Conservation (phyloP, 2,113 vertebrate species). For the Nerophis ophidion region DNA sequence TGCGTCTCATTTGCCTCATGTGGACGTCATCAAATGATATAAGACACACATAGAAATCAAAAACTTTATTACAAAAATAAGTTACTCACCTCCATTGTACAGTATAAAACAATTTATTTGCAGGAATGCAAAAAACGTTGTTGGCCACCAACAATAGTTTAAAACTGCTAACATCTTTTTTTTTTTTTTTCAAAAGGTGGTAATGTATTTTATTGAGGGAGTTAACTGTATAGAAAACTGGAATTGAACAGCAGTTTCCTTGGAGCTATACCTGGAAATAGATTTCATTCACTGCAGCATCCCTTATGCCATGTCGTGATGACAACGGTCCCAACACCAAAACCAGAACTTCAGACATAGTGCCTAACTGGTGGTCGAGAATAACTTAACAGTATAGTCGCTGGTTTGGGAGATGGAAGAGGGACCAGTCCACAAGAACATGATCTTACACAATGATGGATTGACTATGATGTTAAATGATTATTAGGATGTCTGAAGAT, state of each 20-base stretch:
- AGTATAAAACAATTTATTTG: slow-evolving; percentile 99
- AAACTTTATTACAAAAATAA: slow-evolving; percentile 99
- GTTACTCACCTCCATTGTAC: slow-evolving; percentile 99
- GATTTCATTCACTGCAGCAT: slow-evolving; percentile 76
- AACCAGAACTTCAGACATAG: slow-evolving; percentile 42
- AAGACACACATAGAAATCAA: slow-evolving; percentile 85
- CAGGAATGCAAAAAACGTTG: slow-evolving; percentile 99
- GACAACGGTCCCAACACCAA: slow-evolving; percentile 44
- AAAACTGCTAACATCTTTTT: slow-evolving; percentile 94
- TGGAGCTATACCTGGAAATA: slow-evolving; percentile 74
- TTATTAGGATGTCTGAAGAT: slow-evolving; percentile 43
- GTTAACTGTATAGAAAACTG: slow-evolving; percentile 79
- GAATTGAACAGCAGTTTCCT: slow-evolving; percentile 74
- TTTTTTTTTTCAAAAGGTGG: slow-evolving; percentile 78
- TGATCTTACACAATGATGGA: slow-evolving; percentile 47
- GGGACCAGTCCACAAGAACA: slow-evolving; percentile 50
- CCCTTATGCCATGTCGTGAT: slow-evolving; percentile 66
- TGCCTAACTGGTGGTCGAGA: slow-evolving; percentile 38
- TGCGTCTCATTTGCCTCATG: not conserved
- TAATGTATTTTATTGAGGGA: slow-evolving; percentile 79
- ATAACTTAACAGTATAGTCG: slow-evolving; percentile 26
- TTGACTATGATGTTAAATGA: slow-evolving; percentile 46
- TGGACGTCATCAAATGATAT: slow-evolving; percentile 54
- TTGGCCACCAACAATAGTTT: slow-evolving; percentile 99
- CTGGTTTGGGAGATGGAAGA: slow-evolving; percentile 29